Evolutionary conservation across 2,888 invertebrate species (phyloP).

Genomic region (Melinopterus prodromus): DNA sequence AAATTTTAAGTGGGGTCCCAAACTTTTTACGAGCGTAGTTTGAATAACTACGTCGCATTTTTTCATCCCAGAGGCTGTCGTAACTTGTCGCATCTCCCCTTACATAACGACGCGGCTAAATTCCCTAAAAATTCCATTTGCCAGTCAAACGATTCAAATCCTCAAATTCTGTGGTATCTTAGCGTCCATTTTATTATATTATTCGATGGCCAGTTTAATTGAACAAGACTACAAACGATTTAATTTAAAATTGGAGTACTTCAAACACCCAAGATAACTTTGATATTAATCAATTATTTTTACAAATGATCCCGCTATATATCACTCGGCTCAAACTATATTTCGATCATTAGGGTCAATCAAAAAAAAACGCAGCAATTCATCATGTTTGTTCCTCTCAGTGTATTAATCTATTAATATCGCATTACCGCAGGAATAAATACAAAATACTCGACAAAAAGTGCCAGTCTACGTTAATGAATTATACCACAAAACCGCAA

Average conservation of each 20-base stretch:
- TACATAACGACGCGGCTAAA: background rate
- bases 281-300: background rate
- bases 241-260: background rate
- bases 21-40: slow-evolving; percentile 23
- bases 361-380: background rate
- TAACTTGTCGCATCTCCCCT: background rate
- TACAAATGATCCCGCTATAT: background rate
- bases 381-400: background rate
- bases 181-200: background rate
- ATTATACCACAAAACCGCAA: background rate
- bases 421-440: background rate
- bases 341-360: background rate
- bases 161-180: background rate
- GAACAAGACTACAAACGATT: background rate
- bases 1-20: slow-evolving; percentile 18
- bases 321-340: background rate
- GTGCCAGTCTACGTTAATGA: background rate
- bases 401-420: background rate
- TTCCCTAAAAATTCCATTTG: background rate
- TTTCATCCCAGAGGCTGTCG: slow-evolving; percentile 7
- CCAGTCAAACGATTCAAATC: background rate
- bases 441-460: background rate
- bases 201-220: background rate
- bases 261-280: background rate
- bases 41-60: slow-evolving; percentile 21